phyloP scores from a whole-genome alignment of 2,888 invertebrate genomes.

The Toxonevra muliebris region DNA sequence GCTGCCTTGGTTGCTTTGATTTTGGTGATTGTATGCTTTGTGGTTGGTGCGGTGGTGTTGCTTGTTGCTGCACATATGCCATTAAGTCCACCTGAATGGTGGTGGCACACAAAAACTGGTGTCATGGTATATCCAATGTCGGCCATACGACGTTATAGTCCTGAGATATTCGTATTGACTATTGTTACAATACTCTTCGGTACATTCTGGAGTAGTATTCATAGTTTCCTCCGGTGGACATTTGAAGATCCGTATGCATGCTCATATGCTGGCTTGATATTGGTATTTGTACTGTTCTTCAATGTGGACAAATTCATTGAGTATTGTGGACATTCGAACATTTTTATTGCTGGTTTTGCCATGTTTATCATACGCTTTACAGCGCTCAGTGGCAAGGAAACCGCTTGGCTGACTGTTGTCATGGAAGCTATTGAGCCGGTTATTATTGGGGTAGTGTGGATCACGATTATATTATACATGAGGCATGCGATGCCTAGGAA shows the following conservation, averaged over 20 bases:
- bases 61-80: slow-evolving; percentile 71
- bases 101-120: slow-evolving; percentile 85
- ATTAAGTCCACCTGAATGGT: slow-evolving; percentile 84
- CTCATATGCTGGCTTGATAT: slow-evolving; percentile 49
- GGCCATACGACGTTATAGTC: slow-evolving; percentile 77
- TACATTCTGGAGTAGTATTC: slow-evolving; percentile 81
- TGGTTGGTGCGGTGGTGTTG: slow-evolving; percentile 73
- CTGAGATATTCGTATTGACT: slow-evolving; percentile 77
- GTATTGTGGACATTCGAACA: slow-evolving; percentile 82
- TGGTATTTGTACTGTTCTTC: slow-evolving; percentile 58
- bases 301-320: slow-evolving; percentile 85
- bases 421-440: slow-evolving; percentile 80
- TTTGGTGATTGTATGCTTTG: slow-evolving; percentile 67
- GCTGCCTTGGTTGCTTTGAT: slow-evolving; percentile 49
- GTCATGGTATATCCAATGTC: slow-evolving; percentile 83
- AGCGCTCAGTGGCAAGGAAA: slow-evolving; percentile 69
- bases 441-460: slow-evolving; percentile 80
- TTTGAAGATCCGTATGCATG: slow-evolving; percentile 54
- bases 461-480: slow-evolving; percentile 81
- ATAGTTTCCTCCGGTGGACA: slow-evolving; percentile 79
- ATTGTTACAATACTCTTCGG: slow-evolving; percentile 77
- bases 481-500: slow-evolving; percentile 82
- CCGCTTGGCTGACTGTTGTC: slow-evolving; percentile 72
- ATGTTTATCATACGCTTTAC: slow-evolving; percentile 81
- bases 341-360: slow-evolving; percentile 83